A percentile compares a stretch with the other conserved stretches of the same genome.
phyloP scores from a whole-genome alignment of 2,797 vertebrate species.

The Chaunax sp. region DNA sequence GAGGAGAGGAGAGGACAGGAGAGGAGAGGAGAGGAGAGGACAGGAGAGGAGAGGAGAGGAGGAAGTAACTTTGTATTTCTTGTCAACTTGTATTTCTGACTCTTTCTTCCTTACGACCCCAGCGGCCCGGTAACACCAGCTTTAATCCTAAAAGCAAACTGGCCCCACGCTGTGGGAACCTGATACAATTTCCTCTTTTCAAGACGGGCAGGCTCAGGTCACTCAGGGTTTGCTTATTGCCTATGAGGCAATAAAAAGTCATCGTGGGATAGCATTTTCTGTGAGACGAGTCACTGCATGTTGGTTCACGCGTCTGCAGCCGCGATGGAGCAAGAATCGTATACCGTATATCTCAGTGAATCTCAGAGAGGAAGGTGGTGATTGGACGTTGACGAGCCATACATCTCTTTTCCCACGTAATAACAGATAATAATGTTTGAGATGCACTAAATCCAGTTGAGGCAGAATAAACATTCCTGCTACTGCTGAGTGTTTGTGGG shows the following conservation, averaged over 20 bases:
- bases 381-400: constrained; percentile 72
- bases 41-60: constrained; percentile 18
- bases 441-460: constrained; percentile 60
- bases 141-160: constrained; percentile 89
- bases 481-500: constrained; percentile 2
- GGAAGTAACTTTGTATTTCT: constrained; percentile 69
- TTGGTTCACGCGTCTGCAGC: constrained; percentile 82
- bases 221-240: constrained; percentile 86
- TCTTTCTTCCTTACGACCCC: constrained; percentile 85
- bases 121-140: constrained; percentile 79
- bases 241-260: constrained; percentile 88
- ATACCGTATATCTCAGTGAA: constrained; percentile 81
- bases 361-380: constrained; percentile 79
- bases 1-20: not conserved
- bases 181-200: constrained; percentile 88
- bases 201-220: constrained; percentile 68
- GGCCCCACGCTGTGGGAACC: constrained; percentile 90
- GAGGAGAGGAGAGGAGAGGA: not conserved
- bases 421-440: constrained; percentile 79
- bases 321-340: constrained; percentile 82
- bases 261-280: constrained; percentile 87
- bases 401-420: constrained; percentile 83
- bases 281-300: constrained; percentile 84
- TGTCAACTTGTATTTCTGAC: constrained; percentile 62
- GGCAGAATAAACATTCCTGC: constrained; percentile 65